Evolutionary conservation across 2,797 vertebrate genomes (phyloP).

Genomic region (Cuculus canorus): DNA sequence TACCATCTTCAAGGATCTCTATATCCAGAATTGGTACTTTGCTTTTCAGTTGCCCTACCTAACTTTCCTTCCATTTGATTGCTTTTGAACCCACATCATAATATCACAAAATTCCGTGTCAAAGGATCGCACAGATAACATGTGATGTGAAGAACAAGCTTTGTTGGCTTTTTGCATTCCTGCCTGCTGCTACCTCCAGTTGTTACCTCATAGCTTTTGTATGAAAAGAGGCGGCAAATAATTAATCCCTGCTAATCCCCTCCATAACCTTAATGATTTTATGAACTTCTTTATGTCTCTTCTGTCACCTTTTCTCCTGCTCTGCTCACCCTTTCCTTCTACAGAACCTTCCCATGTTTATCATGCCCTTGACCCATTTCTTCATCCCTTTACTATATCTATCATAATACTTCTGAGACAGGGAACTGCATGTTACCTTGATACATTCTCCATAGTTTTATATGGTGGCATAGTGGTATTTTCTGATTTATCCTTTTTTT

Average conservation of each 20-base stretch:
- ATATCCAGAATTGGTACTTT: background rate
- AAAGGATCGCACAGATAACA: background rate
- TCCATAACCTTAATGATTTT: background rate
- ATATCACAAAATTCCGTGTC: background rate
- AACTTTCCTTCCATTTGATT: background rate
- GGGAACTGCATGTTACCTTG: background rate
- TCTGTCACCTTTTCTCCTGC: background rate
- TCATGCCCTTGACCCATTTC: fast-evolving
- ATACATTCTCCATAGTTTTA: background rate
- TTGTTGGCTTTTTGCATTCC: background rate
- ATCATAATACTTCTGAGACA: background rate
- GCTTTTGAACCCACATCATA: background rate
- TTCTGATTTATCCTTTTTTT: background rate
- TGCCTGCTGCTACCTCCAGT: background rate
- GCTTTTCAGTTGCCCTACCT: background rate
- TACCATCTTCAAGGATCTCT: background rate
- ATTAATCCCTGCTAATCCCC: background rate
- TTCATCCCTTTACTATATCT: background rate
- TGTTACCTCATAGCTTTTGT: background rate
- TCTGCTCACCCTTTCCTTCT: background rate
- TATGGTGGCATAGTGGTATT: background rate
- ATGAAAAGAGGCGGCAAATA: background rate
- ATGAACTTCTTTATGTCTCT: background rate
- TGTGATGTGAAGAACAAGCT: background rate
- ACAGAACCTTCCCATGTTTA: background rate